These are phyloP conservation scores for Sebastes taczanowskii DNA, from an alignment of 2,797 vertebrate genomes.

Conservation along the genomic window DNA sequence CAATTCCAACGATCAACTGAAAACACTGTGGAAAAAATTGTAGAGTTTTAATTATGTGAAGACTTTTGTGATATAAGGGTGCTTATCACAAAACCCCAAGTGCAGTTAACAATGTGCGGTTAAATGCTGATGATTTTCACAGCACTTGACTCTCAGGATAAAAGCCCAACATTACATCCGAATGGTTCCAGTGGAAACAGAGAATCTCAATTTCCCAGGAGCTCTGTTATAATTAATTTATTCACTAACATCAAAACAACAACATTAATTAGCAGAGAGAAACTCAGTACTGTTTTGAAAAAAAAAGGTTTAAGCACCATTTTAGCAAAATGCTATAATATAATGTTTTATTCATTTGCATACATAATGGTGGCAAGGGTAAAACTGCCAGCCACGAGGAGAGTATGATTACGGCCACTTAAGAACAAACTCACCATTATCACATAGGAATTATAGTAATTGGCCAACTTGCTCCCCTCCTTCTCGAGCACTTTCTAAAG, in stretches of 20 bases:
- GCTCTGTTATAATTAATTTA: slow-evolving; percentile 59
- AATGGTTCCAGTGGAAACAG: slow-evolving; percentile 40
- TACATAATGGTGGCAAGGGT: slow-evolving; percentile 12
- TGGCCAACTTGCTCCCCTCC: slow-evolving; percentile 1
- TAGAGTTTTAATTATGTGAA: background rate
- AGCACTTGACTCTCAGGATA: slow-evolving; percentile 26
- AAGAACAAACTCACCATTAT: slow-evolving; percentile 38
- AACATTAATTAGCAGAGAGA: slow-evolving; percentile 53
- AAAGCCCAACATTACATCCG: slow-evolving; percentile 24
- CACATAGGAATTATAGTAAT: slow-evolving; percentile 30
- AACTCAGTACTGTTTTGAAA: slow-evolving; percentile 2
- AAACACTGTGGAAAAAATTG: background rate
- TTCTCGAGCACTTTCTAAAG: slow-evolving; percentile 9
- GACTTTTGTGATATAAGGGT: background rate
- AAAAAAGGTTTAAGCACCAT: slow-evolving; percentile 33
- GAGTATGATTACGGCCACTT: slow-evolving; percentile 44
- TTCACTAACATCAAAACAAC: slow-evolving; percentile 45
- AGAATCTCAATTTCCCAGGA: slow-evolving; percentile 55
- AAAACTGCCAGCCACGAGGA: slow-evolving; percentile 24
- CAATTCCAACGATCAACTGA: background rate
- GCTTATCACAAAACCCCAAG: slow-evolving; percentile 12
- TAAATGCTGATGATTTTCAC: slow-evolving; percentile 38
- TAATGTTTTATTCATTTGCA: slow-evolving; percentile 47
- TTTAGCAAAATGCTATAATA: slow-evolving; percentile 45
- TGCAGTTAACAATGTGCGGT: slow-evolving; percentile 39